Percentiles rank a stretch among this genome's conserved stretches.
Evolutionary conservation across 1,140 invertebrate species (phyloP).

Genomic region (Nephila pilipes): DNA sequence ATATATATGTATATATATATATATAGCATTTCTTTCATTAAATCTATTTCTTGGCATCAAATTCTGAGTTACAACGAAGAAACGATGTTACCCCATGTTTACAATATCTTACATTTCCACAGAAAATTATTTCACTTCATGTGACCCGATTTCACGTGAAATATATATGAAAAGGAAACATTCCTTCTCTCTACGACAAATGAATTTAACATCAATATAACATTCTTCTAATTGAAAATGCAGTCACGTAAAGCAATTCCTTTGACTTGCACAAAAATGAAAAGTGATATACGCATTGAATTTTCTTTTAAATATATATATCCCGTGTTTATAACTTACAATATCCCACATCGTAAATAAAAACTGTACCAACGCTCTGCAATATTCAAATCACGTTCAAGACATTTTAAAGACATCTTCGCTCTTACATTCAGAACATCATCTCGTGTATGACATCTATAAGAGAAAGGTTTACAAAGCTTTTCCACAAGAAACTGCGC

Average conservation of each 20-base stretch:
- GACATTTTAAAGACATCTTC: background rate
- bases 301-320: background rate
- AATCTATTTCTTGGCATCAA: no score
- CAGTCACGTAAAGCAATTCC: background rate
- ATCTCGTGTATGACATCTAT: background rate
- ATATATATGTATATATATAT: no score
- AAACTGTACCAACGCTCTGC: background rate
- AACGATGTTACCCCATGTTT: no score
- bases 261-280: background rate
- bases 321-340: background rate
- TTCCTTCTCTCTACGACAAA: background rate
- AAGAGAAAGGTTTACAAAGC: conserved; percentile 9
- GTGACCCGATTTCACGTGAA: background rate
- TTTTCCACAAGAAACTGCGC: background rate
- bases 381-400: background rate
- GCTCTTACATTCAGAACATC: background rate
- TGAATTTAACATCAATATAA: background rate
- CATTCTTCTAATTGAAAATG: background rate
- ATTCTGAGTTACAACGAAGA: no score
- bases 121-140: background rate
- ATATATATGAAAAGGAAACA: background rate
- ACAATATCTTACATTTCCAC: background rate
- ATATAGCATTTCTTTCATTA: no score
- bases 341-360: conserved; percentile 1
- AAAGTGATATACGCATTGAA: background rate